Conservation (phyloP, 2,797 vertebrate species). For the Moxostoma hubbsi region DNA sequence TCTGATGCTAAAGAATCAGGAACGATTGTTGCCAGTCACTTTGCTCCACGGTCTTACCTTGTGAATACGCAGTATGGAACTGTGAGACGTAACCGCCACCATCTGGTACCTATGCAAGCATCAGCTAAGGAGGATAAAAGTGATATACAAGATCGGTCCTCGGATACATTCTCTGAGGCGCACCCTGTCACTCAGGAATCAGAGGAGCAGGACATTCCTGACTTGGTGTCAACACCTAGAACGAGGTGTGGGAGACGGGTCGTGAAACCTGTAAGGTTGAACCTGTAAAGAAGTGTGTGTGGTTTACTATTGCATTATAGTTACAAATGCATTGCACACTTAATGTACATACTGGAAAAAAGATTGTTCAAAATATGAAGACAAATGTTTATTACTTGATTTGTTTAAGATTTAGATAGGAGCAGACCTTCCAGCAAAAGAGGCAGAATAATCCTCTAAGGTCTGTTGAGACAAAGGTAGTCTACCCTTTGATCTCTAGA, state of each 20-base stretch:
- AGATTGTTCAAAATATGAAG: no score
- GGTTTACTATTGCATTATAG: no score
- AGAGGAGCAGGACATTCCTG: background rate
- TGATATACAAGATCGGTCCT: background rate
- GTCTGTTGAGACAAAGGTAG: no score
- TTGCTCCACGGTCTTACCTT: constrained; percentile 20
- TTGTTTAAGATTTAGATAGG: no score
- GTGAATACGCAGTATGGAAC: constrained; percentile 27
- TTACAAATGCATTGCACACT: no score
- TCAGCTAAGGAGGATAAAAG: background rate
- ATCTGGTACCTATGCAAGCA: constrained; percentile 31
- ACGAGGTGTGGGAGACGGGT: constrained; percentile 19
- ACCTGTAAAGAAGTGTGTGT: background rate
- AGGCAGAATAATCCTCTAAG: no score
- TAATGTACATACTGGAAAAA: no score
- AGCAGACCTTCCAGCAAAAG: no score
- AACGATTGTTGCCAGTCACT: constrained; percentile 11
- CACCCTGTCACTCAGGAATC: background rate
- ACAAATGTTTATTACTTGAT: no score
- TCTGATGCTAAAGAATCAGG: constrained; percentile 12
- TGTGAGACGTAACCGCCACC: constrained; percentile 15
- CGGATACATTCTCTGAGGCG: background rate
- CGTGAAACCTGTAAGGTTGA: constrained; percentile 4
- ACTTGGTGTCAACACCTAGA: background rate
- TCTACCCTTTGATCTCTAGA: no score